A percentile compares a stretch with the other conserved stretches of the same genome.
phyloP scores from a whole-genome alignment of 2,113 vertebrate genomes.

The Tachysurus fulvidraco region DNA sequence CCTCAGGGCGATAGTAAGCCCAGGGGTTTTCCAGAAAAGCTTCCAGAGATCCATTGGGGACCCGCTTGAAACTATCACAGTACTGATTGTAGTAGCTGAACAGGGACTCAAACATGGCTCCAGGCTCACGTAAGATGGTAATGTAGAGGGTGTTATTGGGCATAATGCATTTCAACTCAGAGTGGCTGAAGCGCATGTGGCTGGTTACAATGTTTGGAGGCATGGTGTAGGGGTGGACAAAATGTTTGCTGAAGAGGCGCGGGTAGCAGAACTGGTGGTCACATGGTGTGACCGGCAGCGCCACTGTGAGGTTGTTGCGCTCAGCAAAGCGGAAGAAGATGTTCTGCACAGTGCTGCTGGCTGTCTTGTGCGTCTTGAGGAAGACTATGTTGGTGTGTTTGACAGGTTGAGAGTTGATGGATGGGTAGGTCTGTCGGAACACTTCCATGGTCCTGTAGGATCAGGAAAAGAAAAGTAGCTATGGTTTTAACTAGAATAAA shows the following conservation, averaged over 20 bases:
- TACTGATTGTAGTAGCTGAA: conserved; percentile 85
- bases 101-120: conserved; percentile 85
- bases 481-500: not conserved
- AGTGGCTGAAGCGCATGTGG: conserved; percentile 81
- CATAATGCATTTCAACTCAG: conserved; percentile 76
- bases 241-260: conserved; percentile 73
- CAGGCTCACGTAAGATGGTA: conserved; percentile 83
- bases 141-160: conserved; percentile 80
- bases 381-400: conserved; percentile 83
- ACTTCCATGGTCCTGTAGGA: conserved; percentile 71
- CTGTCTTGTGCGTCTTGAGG: conserved; percentile 89
- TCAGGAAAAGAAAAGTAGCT: not conserved
- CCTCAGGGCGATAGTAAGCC: conserved; percentile 77
- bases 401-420: not conserved
- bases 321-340: conserved; percentile 86
- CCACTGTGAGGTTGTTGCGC: conserved; percentile 82
- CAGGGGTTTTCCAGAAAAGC: conserved; percentile 76
- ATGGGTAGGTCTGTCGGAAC: conserved; percentile 66
- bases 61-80: conserved; percentile 79
- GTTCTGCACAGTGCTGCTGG: conserved; percentile 86
- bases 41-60: conserved; percentile 80
- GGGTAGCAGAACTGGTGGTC: conserved; percentile 89
- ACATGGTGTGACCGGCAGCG: conserved; percentile 76
- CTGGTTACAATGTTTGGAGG: conserved; percentile 78
- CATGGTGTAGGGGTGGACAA: conserved; percentile 80